Evolutionary conservation across 2,888 invertebrate species (phyloP).

Genomic region (Lepidochrysops patricia): DNA sequence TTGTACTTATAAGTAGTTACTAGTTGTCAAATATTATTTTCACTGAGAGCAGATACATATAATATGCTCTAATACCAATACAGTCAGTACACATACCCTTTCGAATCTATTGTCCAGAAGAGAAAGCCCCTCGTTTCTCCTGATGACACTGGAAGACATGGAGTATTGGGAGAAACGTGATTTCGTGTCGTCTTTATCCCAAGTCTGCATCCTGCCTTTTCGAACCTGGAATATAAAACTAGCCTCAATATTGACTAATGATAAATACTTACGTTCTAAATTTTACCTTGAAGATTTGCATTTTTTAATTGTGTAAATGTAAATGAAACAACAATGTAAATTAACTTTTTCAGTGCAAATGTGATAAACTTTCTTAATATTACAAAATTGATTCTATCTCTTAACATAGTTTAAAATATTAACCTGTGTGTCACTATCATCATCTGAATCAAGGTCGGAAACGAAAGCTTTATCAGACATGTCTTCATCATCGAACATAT

Average conservation of each 20-base stretch:
- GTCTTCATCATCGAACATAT: slow-evolving; percentile 42
- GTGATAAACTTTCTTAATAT: too few relatives aligned
- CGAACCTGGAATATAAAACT: slow-evolving; percentile 30
- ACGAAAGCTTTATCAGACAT: slow-evolving; percentile 51
- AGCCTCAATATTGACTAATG: not conserved
- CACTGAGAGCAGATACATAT: too few relatives aligned
- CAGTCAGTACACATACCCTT: slow-evolving; percentile 66
- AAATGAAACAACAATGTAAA: too few relatives aligned
- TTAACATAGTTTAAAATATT: too few relatives aligned
- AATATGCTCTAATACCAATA: not conserved
- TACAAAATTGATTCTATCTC: too few relatives aligned
- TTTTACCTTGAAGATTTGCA: too few relatives aligned
- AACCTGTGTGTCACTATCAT: slow-evolving; percentile 60
- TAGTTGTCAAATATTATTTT: too few relatives aligned
- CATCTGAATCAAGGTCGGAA: slow-evolving; percentile 54
- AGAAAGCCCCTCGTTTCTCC: slow-evolving; percentile 86
- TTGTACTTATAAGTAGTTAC: too few relatives aligned
- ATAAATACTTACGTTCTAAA: not conserved
- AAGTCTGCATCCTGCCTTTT: slow-evolving; percentile 52
- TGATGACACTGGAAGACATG: slow-evolving; percentile 92
- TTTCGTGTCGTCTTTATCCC: slow-evolving; percentile 83
- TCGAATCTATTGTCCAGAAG: slow-evolving; percentile 92
- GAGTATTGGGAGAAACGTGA: slow-evolving; percentile 95
- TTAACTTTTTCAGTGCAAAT: too few relatives aligned
- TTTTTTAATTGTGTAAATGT: too few relatives aligned